Evolutionary conservation across 2,888 invertebrate species (phyloP).

Genomic region (Acanthosepion esculentum): DNA sequence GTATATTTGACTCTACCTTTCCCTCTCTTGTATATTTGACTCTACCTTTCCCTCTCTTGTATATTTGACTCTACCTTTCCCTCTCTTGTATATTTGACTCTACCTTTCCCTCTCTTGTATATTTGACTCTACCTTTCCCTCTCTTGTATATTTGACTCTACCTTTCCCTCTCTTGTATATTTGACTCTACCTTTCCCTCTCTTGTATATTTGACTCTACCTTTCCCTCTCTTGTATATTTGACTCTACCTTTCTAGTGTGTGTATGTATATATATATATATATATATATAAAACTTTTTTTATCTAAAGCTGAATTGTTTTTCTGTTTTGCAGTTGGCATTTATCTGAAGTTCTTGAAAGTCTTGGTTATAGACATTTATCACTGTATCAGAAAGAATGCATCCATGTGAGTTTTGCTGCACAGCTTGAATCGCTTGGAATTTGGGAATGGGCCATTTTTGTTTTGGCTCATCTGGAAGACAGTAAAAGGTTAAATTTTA

Average conservation of each 20-base stretch:
- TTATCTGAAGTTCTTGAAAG: conserved; percentile 82
- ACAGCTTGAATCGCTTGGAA: conserved; percentile 86
- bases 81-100: background rate
- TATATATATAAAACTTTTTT: background rate
- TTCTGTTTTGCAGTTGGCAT: conserved; percentile 81
- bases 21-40: too few species aligned
- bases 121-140: background rate
- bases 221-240: background rate
- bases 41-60: too few species aligned
- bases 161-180: too few species aligned
- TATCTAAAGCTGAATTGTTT: background rate
- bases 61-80: too few species aligned
- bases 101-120: background rate
- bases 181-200: too few species aligned
- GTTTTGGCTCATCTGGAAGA: conserved; percentile 79
- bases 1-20: background rate
- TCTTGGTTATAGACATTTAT: conserved; percentile 79
- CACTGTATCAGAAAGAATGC: conserved; percentile 78
- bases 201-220: background rate
- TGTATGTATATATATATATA: background rate
- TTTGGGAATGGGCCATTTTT: conserved; percentile 92
- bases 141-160: too few species aligned
- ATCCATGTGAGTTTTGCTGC: conserved; percentile 84
- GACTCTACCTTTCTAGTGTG: background rate
- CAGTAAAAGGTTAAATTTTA: conserved; percentile 61